Percentiles rank a stretch among this genome's conserved stretches.
phyloP scores from a whole-genome alignment of 2,797 vertebrate species.

The Kryptolebias ocellatus region DNA sequence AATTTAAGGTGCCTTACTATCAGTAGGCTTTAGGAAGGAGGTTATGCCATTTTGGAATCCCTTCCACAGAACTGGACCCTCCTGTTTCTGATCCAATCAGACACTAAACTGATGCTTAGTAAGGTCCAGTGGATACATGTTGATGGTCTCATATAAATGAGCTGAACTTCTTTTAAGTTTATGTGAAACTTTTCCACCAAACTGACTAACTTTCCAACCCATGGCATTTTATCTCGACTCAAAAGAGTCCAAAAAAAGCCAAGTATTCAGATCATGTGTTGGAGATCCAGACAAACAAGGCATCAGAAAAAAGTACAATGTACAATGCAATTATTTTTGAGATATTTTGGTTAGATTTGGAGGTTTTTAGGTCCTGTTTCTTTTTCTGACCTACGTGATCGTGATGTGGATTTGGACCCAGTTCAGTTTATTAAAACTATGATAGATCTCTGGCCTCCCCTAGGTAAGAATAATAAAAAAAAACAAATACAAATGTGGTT shows the following conservation, averaged over 20 bases:
- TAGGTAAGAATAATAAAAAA: constrained; percentile 64
- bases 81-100: not conserved
- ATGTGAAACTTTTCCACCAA: constrained; percentile 1
- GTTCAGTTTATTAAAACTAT: constrained; percentile 58
- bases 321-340: constrained; percentile 54
- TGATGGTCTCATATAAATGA: not conserved
- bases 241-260: not conserved
- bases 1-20: no score
- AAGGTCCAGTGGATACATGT: not conserved
- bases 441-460: constrained; percentile 64
- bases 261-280: no score
- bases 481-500: constrained; percentile 39
- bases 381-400: constrained; percentile 55
- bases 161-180: not conserved
- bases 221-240: not conserved
- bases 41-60: no score
- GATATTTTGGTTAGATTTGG: constrained; percentile 37
- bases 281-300: constrained; percentile 6
- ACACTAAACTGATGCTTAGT: not conserved
- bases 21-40: no score
- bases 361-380: constrained; percentile 40
- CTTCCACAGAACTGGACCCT: not conserved
- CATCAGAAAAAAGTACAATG: constrained; percentile 18
- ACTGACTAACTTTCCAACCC: not conserved
- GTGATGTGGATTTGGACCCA: constrained; percentile 63